Base-by-base conservation (phyloP, 2,888 invertebrate species). In the Drosophila demipolita region DNA sequence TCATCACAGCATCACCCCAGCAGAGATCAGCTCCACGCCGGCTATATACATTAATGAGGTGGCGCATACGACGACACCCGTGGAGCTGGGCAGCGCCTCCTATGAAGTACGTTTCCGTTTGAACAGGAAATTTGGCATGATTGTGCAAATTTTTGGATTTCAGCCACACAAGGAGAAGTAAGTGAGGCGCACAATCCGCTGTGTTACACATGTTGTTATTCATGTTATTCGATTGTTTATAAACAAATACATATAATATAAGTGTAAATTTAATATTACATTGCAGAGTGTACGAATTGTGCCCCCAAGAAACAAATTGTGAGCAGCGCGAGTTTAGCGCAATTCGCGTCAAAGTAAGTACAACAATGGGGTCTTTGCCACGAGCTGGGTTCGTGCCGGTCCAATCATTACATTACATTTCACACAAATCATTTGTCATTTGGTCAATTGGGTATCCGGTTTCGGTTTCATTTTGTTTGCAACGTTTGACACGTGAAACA, bases 51-150 rank as follows among this genome's bases (percentile, higher is more conserved):
- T 61, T 40, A 83, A 79, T 68, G 78, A 78, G 59, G 59, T 75
- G 36, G 61, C 49, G 54, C 42, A n/a, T 8, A 6, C 64, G 20
- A 38, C 73, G n/a, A 54, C 72, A 36, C 54, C 61, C 6, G 53
- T 53, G 15, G 53, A 68, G 52, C 45, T 69, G 58, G 58, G 59
- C 45, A 55, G 45, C 12, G 50, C 78, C 32, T 61, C 82, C 26
- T 91, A 90, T 82, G 90, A 91, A 71, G 91, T 92, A 32, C 91
- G 90, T 76, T 93, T 92, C 89, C 91, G 92, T 50, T 75, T 91
- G 70, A 93, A 91, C 84, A 90, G 90, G 76, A 93, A 92, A 71
- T 88, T 91, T 72, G 92, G 93, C 68, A 92, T 93, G 92, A 90
- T 93, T 86, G 92, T 92, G 73, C 92, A 92, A 70, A 92, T 93